Percentiles rank a stretch among this genome's conserved stretches.
phyloP scores from a whole-genome alignment of 2,797 vertebrate species.

The Clarias laeviceps region DNA sequence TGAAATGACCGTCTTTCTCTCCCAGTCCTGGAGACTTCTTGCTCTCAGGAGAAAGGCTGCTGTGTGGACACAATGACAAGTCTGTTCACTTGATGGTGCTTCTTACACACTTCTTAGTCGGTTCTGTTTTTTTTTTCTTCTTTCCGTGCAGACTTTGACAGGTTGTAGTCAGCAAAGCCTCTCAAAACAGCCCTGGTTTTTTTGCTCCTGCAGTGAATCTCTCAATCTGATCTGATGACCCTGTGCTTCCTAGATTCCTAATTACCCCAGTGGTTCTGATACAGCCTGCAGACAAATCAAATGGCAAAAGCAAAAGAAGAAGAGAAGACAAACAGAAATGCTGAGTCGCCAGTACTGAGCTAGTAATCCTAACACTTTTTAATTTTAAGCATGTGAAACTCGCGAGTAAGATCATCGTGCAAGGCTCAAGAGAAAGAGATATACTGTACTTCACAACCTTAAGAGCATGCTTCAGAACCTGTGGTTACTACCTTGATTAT shows the following conservation, averaged over 20 bases:
- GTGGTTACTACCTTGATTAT: slow-evolving; percentile 13
- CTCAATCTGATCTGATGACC: slow-evolving; percentile 66
- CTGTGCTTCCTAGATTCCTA: slow-evolving; percentile 46
- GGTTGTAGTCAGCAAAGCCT: background rate
- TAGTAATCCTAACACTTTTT: slow-evolving; percentile 8
- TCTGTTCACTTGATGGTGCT: slow-evolving; percentile 13
- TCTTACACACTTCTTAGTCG: background rate
- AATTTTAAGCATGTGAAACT: slow-evolving; percentile 12
- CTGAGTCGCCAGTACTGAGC: slow-evolving; percentile 8
- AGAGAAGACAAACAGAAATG: slow-evolving; percentile 22
- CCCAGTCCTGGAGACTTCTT: slow-evolving; percentile 31
- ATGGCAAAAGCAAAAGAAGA: slow-evolving; percentile 26
- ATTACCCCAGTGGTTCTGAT: slow-evolving; percentile 41
- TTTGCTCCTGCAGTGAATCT: background rate
- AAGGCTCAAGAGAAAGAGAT: slow-evolving; percentile 1
- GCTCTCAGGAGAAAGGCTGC: slow-evolving; percentile 54
- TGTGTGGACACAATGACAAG: slow-evolving; percentile 24
- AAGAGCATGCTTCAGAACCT: slow-evolving; percentile 10
- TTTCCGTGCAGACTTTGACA: slow-evolving; percentile 9
- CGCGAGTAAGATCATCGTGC: background rate
- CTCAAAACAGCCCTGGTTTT: background rate
- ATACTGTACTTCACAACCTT: slow-evolving; percentile 22
- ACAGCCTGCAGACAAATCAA: slow-evolving; percentile 26
- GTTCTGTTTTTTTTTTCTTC: background rate
- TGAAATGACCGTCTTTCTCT: slow-evolving; percentile 44